Evolutionary conservation across 1,140 invertebrate species (phyloP).

Genomic region (Drosophila subpulchrella): DNA sequence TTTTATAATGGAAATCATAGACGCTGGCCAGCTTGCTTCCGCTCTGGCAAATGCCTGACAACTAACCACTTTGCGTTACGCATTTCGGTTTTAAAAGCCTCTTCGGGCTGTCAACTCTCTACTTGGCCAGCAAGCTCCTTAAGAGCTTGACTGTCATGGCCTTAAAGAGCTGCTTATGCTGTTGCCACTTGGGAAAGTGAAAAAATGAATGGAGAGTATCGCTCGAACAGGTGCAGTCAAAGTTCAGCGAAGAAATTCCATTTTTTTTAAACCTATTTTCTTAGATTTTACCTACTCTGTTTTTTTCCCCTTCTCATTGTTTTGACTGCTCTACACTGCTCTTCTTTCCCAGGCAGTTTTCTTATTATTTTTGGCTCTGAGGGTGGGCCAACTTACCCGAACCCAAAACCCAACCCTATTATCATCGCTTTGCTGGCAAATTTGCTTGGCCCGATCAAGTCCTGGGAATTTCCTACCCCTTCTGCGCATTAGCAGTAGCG

Average conservation of each 20-base stretch:
- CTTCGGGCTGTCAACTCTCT: conserved; percentile 13
- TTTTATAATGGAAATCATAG: conserved; percentile 12
- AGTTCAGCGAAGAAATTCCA: conserved; percentile 4
- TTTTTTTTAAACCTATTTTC: conserved; percentile 1
- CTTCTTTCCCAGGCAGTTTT: conserved; percentile 12
- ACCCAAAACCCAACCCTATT: conserved; percentile 13
- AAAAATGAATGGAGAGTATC: background rate
- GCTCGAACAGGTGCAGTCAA: conserved; percentile 18
- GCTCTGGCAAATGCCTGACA: conserved; percentile 5
- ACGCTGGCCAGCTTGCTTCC: conserved; percentile 3
- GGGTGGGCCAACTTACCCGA: conserved; percentile 26
- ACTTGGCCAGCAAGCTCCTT: conserved; percentile 27
- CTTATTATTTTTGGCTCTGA: conserved; percentile 28
- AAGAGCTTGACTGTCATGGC: conserved; percentile 19
- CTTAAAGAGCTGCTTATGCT: conserved; percentile 21
- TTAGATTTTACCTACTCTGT: background rate
- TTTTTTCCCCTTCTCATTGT: conserved; percentile 25
- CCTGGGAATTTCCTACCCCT: conserved; percentile 22
- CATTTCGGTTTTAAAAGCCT: background rate
- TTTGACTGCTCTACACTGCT: conserved; percentile 36
- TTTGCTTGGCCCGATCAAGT: conserved; percentile 67
- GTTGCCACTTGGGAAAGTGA: conserved; percentile 46
- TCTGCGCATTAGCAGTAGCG: conserved; percentile 45
- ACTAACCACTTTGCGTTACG: background rate
- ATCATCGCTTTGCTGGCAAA: conserved; percentile 68